Evolutionary conservation across 2,888 invertebrate genomes (phyloP), one percentile per base, ranked within the genome.

Genomic region (Oxyteleia sp.): DNA sequence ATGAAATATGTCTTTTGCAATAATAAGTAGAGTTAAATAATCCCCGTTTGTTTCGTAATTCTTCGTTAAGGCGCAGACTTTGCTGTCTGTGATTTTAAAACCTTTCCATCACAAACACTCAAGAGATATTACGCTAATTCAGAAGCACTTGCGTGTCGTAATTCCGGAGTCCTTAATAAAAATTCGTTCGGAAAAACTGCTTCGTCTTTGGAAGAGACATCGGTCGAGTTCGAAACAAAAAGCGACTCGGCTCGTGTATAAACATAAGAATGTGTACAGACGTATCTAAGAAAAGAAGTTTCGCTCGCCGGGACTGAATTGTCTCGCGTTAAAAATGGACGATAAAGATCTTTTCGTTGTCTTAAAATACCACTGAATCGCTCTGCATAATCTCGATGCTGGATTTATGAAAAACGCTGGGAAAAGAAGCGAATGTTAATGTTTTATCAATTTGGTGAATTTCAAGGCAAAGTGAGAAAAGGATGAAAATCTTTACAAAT

Each of bases 261-360:
- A 76, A 76, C 49, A 41, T 5, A 18, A 20, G 32, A 64, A 38
- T 71, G 79, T 64, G 64, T 43, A 57, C 64, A 43, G 71, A 71
- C 45, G 68, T 59, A 53, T 51, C 76, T 49, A 76, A 76, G 76
- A 76, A 59, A 71, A 79, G 78, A 63, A 63, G 45, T 64, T 71
- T 68, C 78, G 53, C 18, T 38, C 55, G 43, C 0, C 49, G 57
- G 49, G 55, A 71, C 71, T 79, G 64, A 64, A 79, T 72, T 71
- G 71, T 79, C 79, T 43, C 69, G 79, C 79, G 49, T 79, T 71
- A 71, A 71, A 64, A 69, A 79, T 64, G 63, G 29, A 71, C 43
- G 63, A 71, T 57, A 71, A 79, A 71, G 51, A 63, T 63, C 61
- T 45, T 61, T 59, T 26, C 63, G 69, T 55, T 61, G 61, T 63